Conservation (phyloP, 2,113 vertebrate species). For the Urocynchramus pylzowi region DNA sequence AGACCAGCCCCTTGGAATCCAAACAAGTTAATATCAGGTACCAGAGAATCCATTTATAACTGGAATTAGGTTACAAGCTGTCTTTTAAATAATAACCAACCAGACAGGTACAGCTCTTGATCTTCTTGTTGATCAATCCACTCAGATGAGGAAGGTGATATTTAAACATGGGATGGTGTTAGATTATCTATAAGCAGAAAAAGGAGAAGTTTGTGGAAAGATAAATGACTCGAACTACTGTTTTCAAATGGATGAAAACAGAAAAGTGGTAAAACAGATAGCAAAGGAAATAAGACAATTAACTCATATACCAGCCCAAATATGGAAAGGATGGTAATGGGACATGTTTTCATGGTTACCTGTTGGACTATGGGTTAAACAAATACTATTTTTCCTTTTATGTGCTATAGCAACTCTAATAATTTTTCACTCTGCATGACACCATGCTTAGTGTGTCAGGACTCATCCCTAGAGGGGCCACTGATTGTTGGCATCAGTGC, state of each 20-base stretch:
- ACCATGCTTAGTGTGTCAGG: not conserved
- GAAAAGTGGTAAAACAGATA: not conserved
- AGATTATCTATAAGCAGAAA: not conserved
- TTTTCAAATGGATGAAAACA: not conserved
- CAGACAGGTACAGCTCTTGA: not conserved
- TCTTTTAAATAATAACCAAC: not conserved
- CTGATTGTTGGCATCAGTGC: no score
- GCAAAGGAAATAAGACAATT: not conserved
- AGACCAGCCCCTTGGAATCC: not conserved
- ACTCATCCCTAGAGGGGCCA: no score
- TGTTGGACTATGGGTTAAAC: not conserved
- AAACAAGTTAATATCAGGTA: not conserved
- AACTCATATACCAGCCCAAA: not conserved
- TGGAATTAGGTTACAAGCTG: not conserved
- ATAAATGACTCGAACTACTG: not conserved
- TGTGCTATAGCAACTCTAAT: not conserved
- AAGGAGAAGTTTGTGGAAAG: not conserved
- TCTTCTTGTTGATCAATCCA: not conserved
- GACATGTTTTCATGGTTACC: not conserved
- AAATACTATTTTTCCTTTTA: not conserved
- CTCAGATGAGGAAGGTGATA: rapidly evolving
- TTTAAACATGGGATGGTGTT: not conserved
- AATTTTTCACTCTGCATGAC: not conserved
- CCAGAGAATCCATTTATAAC: not conserved
- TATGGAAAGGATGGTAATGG: not conserved